Evolutionary conservation across 2,888 invertebrate species (phyloP).

Genomic region (Scrobipalpa costella): DNA sequence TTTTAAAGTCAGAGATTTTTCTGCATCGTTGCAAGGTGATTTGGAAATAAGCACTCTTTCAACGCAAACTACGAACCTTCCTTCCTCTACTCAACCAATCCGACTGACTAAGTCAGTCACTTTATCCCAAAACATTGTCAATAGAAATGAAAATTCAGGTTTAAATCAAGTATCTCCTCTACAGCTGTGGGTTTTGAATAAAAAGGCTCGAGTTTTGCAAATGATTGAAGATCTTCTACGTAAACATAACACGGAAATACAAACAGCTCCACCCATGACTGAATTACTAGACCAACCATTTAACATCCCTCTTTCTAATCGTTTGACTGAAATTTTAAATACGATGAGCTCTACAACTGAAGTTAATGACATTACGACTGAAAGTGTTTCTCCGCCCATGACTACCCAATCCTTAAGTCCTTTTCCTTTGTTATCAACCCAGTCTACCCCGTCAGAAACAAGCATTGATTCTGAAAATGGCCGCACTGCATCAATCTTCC

Average conservation of each 20-base stretch:
- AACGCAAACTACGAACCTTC: not conserved
- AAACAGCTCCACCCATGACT: constrained; percentile 57
- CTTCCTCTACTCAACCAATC: not conserved
- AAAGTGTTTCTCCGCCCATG: constrained; percentile 38
- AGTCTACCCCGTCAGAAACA: constrained; percentile 38
- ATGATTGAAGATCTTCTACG: constrained; percentile 76
- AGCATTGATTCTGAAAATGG: constrained; percentile 38
- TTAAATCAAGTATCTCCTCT: constrained; percentile 61
- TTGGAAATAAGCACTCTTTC: constrained; percentile 35
- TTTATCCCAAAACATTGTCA: constrained; percentile 42
- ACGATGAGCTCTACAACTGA: constrained; percentile 61
- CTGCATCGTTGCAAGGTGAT: constrained; percentile 39
- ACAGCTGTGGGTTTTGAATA: constrained; percentile 72
- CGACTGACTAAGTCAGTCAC: constrained; percentile 37
- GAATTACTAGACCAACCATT: constrained; percentile 54
- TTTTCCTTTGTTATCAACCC: constrained; percentile 41
- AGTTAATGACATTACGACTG: constrained; percentile 42
- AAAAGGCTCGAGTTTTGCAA: constrained; percentile 73
- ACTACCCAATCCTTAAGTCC: constrained; percentile 40
- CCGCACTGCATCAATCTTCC: constrained; percentile 35
- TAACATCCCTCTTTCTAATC: constrained; percentile 58
- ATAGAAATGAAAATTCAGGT: constrained; percentile 49
- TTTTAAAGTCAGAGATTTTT: constrained; percentile 55
- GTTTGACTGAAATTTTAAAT: constrained; percentile 67
- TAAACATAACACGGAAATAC: constrained; percentile 70